These are phyloP conservation scores for Nerophis ophidion DNA, from an alignment of 2,113 vertebrate genomes.

Conservation along the genomic window DNA sequence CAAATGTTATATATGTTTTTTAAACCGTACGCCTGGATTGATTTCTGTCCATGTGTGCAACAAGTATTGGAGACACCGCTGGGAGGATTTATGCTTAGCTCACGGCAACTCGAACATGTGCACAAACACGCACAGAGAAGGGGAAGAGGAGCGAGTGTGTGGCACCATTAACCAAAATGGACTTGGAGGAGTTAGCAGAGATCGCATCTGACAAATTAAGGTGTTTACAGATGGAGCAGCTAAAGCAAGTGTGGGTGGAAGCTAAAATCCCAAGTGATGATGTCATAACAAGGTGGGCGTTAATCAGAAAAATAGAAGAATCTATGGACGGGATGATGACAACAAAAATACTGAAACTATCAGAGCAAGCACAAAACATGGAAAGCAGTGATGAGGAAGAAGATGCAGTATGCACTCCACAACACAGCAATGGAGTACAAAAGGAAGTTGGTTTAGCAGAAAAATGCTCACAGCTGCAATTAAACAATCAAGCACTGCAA, in stretches of 20 bases:
- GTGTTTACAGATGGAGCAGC: slow-evolving; percentile 2
- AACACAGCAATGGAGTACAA: background rate
- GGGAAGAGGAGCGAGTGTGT: background rate
- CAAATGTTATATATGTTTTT: too few species aligned
- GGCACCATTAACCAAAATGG: background rate
- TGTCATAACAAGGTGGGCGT: too few species aligned
- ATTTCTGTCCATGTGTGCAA: background rate
- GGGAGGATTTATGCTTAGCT: slow-evolving; percentile 1
- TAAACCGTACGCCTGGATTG: background rate
- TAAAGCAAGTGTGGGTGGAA: slow-evolving; percentile 2
- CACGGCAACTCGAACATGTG: background rate
- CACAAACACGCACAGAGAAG: background rate
- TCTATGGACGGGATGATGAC: too few species aligned
- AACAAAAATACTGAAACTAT: too few species aligned
- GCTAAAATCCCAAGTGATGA: background rate
- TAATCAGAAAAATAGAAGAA: too few species aligned
- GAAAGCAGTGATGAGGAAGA: background rate
- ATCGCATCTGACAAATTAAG: background rate
- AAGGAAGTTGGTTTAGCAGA: slow-evolving; percentile 1
- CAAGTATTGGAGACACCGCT: slow-evolving; percentile 1
- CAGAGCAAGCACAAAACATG: rapidly evolving
- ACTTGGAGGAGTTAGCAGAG: slow-evolving; percentile 12
- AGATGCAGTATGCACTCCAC: background rate
- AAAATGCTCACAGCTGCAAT: slow-evolving; percentile 3
- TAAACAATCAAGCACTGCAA: slow-evolving; percentile 3